These are phyloP conservation scores for Spinibarbus caldwelli DNA, from an alignment of 2,797 vertebrate genomes.

Conservation along the genomic window DNA sequence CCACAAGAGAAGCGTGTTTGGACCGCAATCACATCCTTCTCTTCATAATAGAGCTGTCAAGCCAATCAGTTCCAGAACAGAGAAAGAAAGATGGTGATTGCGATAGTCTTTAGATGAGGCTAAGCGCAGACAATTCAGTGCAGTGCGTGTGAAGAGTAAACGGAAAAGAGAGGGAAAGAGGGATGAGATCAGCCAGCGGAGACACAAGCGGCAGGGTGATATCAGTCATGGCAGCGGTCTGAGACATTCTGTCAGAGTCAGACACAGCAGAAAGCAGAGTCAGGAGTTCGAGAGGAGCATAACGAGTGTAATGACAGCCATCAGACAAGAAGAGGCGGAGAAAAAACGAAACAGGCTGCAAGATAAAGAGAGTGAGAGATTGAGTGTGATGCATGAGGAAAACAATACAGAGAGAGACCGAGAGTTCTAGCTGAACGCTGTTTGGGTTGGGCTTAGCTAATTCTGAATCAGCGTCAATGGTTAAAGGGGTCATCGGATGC, in stretches of 20 bases:
- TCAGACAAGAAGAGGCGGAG: neutral
- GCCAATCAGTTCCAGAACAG: constrained; percentile 67
- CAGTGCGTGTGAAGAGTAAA: constrained; percentile 47
- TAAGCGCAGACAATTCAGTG: neutral
- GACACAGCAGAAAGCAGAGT: constrained; percentile 37
- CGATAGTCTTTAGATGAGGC: constrained; percentile 19
- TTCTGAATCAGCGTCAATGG: neutral
- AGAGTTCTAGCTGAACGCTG: neutral
- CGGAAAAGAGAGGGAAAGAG: constrained; percentile 50
- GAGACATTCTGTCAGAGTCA: constrained; percentile 42
- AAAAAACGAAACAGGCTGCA: neutral
- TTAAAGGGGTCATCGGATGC: too few species aligned
- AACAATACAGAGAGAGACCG: constrained; percentile 8
- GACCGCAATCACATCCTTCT: constrained; percentile 71
- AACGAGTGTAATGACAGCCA: constrained; percentile 45
- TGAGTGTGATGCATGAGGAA: constrained; percentile 1
- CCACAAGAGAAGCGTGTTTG: constrained; percentile 56
- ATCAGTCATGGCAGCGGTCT: constrained; percentile 24
- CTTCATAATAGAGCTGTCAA: constrained; percentile 79
- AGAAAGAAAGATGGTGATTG: constrained; percentile 54
- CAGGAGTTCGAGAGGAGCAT: constrained; percentile 14
- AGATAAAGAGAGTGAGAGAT: constrained; percentile 40
- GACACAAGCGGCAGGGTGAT: neutral
- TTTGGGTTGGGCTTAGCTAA: neutral
- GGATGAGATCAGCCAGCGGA: neutral